Base-by-base conservation (phyloP, 2,888 invertebrate species). In the Geotrupes spiniger region DNA sequence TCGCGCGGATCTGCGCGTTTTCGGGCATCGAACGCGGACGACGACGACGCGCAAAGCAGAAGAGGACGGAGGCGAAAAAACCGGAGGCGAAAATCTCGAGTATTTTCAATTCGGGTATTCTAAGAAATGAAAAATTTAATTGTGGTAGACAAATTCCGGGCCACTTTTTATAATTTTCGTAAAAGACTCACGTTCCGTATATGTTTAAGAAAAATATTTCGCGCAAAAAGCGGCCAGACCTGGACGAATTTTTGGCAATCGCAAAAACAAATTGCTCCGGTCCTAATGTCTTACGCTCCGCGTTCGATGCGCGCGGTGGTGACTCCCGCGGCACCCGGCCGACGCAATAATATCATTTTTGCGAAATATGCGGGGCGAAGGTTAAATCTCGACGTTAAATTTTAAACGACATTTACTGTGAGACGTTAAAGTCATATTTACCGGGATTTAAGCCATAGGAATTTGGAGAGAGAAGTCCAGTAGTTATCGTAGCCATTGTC, bases 381-480 rank as follows among this genome's bases (percentile, higher is more conserved):
- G 4, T 37, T 12, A 39, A 39, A 17, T 37, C 15, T 37, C 11
- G 5, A 12, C 17, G 16, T 16, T 37, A 17, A 14, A 14, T 15
- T 37, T 4, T 17, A 37, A 37, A n/a, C 14, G n/a, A 25, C 21
- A 26, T 17, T 2, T 39, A 39, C 4, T 16, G 6, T 4, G 6
- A 21, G 9, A 39, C 4, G n/a, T 17, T 25, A 1, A 25, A 40
- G 11, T 29, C n/a, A 26, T 12, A 51, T 54, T 64, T 62, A 72
- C 72, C 72, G 61, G 70, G 55, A 61, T 62, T 71, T 61, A 74
- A 61, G 60, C 70, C 72, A 64, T 73, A 74, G 40, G 72, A 71
- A 63, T 74, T 74, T 56, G 74, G 73, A 48, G 72, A 74, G 47
- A 74, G 63, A 55, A 74, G 68, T 57, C 73, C 74, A 57, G 73